Conservation (phyloP, 2,113 vertebrate genomes). For the Loxodonta africana region DNA sequence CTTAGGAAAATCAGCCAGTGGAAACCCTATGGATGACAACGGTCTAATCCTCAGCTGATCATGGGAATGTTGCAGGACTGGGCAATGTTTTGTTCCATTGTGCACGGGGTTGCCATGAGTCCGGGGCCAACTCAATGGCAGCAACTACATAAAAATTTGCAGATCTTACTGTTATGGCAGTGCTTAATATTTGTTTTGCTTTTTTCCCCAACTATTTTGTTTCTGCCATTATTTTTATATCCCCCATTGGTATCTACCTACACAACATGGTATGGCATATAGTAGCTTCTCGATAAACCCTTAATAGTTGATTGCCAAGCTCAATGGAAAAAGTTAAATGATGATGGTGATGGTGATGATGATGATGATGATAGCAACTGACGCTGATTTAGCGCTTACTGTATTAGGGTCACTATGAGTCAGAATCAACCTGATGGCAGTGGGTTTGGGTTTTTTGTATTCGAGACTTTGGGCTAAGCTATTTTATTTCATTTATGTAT, state of each 20-base stretch:
- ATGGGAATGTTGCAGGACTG: background rate
- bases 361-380: background rate
- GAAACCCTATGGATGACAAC: background rate
- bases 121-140: background rate
- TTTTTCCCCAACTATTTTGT: background rate
- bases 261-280: background rate
- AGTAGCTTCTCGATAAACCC: background rate
- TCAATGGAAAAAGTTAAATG: background rate
- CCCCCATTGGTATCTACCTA: background rate
- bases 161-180: background rate
- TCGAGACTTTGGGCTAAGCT: background rate
- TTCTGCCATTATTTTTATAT: background rate
- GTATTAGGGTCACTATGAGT: background rate
- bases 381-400: background rate
- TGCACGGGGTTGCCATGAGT: background rate
- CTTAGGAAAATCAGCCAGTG: background rate
- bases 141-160: background rate
- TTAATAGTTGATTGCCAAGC: background rate
- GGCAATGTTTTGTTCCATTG: background rate
- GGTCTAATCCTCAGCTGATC: background rate
- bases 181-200: background rate
- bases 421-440: too few relatives aligned
- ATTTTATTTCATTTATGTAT: too few relatives aligned
- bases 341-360: background rate
- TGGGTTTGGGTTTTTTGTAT: background rate